Evolutionary conservation across 1,140 invertebrate species (phyloP), one percentile per base, ranked within the genome.

Genomic region (Whitmania pigra): DNA sequence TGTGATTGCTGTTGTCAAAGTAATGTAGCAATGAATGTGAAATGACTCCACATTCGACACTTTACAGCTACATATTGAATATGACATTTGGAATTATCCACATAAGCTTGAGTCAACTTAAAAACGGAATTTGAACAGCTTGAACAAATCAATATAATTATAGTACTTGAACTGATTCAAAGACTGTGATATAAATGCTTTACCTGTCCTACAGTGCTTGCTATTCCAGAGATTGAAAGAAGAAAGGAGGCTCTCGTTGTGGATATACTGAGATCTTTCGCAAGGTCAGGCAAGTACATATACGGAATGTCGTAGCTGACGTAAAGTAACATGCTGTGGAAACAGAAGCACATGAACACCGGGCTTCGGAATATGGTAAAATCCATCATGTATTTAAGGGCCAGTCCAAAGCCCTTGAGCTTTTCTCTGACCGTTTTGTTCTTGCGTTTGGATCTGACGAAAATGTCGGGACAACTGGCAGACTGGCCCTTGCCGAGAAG

Each of bases 141-240:
- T 49, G 9, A 49, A 49, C 43, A 49, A 49, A 49, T 49, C 0
- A 49, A 49, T 7, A 11, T 49, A 49, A 49, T 49, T 49, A 49
- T 11, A 49, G 9, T 13, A 49, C 43, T 49, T 49, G 43, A 49
- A 49, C 15, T 49, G 43, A 49, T 49, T 36, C 31, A 36, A 36
- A 36, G 31, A 36, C 31, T 6, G 9, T 5, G 43, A 49, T 7
- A 49, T 4, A 49, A 49, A 49, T 15, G 15, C 6, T 36, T 36
- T 49, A 63, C 67, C 43, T 71, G 71, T 25, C 91, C 91, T 74
- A 88, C 79, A 85, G 90, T 92, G 79, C 92, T 93, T 27, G 89
- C 83, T 74, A 93, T 90, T 20, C 91, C 91, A 76, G 92, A 89
- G 43, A 91, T 86, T 20, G 89, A 90, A 74, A 92, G 90, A n/a